Base-by-base conservation (phyloP, 1,140 invertebrate genomes). In the Rhagoletis pomonella region DNA sequence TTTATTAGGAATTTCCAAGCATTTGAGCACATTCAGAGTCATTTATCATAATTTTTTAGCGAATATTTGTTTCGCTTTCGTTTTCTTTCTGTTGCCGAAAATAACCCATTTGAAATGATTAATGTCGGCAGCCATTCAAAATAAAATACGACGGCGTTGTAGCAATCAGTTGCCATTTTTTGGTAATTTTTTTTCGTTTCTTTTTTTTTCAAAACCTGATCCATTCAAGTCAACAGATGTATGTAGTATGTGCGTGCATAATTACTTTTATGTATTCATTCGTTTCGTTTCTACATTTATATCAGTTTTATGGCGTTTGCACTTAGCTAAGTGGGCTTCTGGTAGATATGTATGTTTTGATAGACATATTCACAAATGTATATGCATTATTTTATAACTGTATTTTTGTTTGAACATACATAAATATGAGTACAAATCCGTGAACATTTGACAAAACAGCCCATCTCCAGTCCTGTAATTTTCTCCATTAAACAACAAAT, bases 281-380 rank as follows among this genome's bases (percentile, higher is more conserved):
- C 12, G 1, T 42, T n/a, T n/a, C n/a, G n/a, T n/a, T 2, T 69
- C 29, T 69, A 10, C 3, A 69, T 62, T 42, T 10, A 47, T n/a
- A 3, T 2, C n/a, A n/a, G n/a, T n/a, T n/a, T n/a, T n/a, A n/a
- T n/a, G 44, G 67, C 42, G 17, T n/a, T 73, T 73, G 17, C 42
- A 67, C n/a, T 67, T 5, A 29, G 50, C 50, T 55, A 55, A 55
- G 50, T 55, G 50, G n/a, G n/a, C n/a, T n/a, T n/a, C n/a, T n/a
- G n/a, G n/a, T n/a, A n/a, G n/a, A n/a, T n/a, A n/a, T n/a, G n/a
- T n/a, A n/a, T n/a, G n/a, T n/a, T n/a, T n/a, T n/a, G n/a, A n/a
- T n/a, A n/a, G n/a, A n/a, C n/a, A n/a, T n/a, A n/a, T n/a, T n/a
- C 65, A 67, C 19, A 67, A 67, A 67, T 67, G 19, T 3, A 73